phyloP scores from a whole-genome alignment of 53 echinoderm and acorn worm species.

The Henricia sp. region DNA sequence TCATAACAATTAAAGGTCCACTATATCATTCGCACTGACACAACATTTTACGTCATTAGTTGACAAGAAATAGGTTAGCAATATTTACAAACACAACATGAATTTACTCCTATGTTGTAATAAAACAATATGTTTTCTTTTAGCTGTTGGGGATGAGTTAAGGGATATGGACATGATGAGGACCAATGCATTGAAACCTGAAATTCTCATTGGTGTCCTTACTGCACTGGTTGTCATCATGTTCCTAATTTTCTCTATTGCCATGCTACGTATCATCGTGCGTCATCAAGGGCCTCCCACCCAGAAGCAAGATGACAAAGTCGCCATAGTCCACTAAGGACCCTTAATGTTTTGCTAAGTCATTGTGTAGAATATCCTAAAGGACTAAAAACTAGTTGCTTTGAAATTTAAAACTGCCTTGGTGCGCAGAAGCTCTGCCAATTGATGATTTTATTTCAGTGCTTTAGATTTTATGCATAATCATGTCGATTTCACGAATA shows the following conservation, averaged over 20 bases:
- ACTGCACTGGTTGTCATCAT: constrained; percentile 9
- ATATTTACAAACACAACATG: neutral
- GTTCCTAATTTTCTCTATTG: constrained; percentile 7
- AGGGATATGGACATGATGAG: constrained; percentile 16
- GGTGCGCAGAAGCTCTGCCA: no score
- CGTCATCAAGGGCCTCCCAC: neutral
- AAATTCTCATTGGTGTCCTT: constrained; percentile 24
- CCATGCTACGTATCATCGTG: neutral
- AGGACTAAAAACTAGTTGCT: no score
- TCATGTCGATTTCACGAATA: no score
- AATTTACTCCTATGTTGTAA: neutral
- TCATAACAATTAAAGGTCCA: no score
- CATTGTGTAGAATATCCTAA: no score
- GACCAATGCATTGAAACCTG: constrained; percentile 3
- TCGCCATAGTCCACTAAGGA: constrained; percentile 20
- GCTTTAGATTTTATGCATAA: no score
- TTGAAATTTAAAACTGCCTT: no score
- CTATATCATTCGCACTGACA: no score
- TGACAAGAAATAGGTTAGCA: neutral
- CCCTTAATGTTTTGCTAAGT: no score
- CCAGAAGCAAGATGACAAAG: constrained; percentile 7
- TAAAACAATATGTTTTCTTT: neutral
- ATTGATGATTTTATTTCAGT: no score
- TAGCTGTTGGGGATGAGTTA: constrained; percentile 11
- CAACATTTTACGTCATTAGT: neutral